phyloP scores from a whole-genome alignment of 2,888 invertebrate species.

The Monochamus alternatus region DNA sequence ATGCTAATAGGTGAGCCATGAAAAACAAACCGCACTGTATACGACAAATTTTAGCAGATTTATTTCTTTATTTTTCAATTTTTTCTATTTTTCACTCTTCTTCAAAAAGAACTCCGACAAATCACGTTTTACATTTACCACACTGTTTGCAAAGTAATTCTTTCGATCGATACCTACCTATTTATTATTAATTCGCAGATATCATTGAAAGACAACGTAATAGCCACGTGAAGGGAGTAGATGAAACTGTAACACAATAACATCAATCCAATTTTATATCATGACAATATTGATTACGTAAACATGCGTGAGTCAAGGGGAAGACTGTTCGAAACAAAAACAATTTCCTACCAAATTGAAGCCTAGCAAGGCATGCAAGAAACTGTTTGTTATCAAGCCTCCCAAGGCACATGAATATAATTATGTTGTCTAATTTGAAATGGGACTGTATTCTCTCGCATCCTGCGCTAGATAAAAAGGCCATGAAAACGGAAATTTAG shows the following conservation, averaged over 20 bases:
- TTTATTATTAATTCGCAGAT: neutral
- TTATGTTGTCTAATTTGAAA: constrained; percentile 58
- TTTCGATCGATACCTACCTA: too few relatives aligned
- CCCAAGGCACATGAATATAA: constrained; percentile 59
- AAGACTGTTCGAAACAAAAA: constrained; percentile 55
- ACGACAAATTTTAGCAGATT: too few relatives aligned
- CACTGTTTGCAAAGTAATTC: too few relatives aligned
- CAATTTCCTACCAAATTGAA: constrained; percentile 57
- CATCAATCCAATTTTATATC: constrained; percentile 27
- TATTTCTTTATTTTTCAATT: too few relatives aligned
- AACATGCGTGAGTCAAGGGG: constrained; percentile 53
- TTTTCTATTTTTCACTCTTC: too few relatives aligned
- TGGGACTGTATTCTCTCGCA: constrained; percentile 42
- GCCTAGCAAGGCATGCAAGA: constrained; percentile 54
- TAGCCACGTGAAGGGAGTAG: neutral
- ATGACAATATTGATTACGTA: constrained; percentile 37
- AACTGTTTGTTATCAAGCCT: constrained; percentile 56
- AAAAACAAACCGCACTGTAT: too few relatives aligned
- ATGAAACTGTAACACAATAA: constrained; percentile 16
- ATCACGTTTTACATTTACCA: too few relatives aligned
- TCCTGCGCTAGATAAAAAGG: constrained; percentile 34
- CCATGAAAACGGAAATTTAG: neutral
- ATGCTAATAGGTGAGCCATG: too few relatives aligned
- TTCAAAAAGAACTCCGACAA: neutral
- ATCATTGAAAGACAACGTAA: neutral